Conservation (phyloP, 2,888 invertebrate species). For the Drosophila merina region DNA sequence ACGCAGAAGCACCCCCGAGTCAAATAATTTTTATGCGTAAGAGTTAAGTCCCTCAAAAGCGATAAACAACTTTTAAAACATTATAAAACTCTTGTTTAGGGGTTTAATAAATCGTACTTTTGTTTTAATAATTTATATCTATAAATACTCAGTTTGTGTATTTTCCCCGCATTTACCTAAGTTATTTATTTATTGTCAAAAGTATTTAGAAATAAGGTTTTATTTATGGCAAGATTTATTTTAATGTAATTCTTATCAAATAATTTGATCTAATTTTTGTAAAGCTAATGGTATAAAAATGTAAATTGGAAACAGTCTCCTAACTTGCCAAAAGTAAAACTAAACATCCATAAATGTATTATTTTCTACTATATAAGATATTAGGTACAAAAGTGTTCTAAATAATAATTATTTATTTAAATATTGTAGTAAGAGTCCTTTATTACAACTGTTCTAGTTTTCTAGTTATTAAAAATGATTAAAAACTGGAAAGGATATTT, state of each 20-base stretch:
- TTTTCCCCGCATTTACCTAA: too few relatives aligned
- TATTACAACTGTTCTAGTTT: too few relatives aligned
- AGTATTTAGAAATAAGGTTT: not conserved
- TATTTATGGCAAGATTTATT: not conserved
- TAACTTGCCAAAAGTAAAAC: not conserved
- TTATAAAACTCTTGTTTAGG: not conserved
- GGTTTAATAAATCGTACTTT: not conserved
- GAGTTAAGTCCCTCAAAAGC: constrained; percentile 4
- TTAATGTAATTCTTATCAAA: not conserved
- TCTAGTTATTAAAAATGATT: too few relatives aligned
- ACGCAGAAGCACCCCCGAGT: constrained; percentile 2
- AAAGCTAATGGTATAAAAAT: not conserved
- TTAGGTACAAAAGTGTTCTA: not conserved
- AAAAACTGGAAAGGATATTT: too few relatives aligned
- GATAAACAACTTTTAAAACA: not conserved
- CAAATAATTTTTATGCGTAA: constrained; percentile 24
- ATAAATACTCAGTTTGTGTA: too few relatives aligned
- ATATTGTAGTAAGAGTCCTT: not conserved
- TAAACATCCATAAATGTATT: not conserved
- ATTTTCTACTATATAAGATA: not conserved
- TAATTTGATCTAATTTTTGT: not conserved
- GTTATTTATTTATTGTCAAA: too few relatives aligned
- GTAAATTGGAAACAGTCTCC: not conserved
- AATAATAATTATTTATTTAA: not conserved
- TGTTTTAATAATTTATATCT: not conserved